These are phyloP conservation scores for Hippocampus guttulatus DNA, from an alignment of 2,113 vertebrate species.

Conservation along the genomic window DNA sequence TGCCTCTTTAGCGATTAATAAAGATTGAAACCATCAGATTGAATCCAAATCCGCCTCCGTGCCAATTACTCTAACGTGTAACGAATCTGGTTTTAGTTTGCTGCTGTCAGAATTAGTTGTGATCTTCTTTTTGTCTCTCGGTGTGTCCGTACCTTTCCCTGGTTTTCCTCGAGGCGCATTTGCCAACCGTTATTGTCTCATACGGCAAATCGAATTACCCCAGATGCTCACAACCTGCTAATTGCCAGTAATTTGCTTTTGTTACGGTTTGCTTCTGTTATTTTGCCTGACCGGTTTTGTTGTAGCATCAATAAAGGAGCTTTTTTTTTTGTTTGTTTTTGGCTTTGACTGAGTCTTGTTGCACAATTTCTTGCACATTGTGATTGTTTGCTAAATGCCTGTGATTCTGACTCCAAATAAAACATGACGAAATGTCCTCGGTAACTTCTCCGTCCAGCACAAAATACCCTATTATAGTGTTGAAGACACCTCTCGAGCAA, in stretches of 20 bases:
- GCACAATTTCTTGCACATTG: conserved; percentile 70
- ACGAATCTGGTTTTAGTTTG: conserved; percentile 41
- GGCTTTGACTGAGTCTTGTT: conserved; percentile 67
- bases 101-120: conserved; percentile 17
- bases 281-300: conserved; percentile 56
- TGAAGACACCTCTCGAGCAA: not conserved
- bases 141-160: conserved; percentile 43
- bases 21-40: too few relatives aligned
- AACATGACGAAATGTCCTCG: not conserved
- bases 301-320: conserved; percentile 67
- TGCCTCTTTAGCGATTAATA: not conserved
- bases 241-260: conserved; percentile 57
- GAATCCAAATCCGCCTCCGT: conserved; percentile 41
- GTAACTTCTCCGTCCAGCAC: not conserved
- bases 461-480: conserved; percentile 25
- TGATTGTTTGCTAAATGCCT: conserved; percentile 45
- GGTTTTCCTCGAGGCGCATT: conserved; percentile 43
- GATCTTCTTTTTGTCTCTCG: conserved; percentile 24
- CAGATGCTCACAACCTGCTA: conserved; percentile 60
- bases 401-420: conserved; percentile 37
- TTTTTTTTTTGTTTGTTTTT: conserved; percentile 58
- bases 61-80: conserved; percentile 55
- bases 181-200: conserved; percentile 61
- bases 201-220: conserved; percentile 72
- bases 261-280: conserved; percentile 64